Percentiles rank a stretch among this genome's conserved stretches.
Evolutionary conservation across 2,797 vertebrate species (phyloP).

Genomic region (Otus scops): DNA sequence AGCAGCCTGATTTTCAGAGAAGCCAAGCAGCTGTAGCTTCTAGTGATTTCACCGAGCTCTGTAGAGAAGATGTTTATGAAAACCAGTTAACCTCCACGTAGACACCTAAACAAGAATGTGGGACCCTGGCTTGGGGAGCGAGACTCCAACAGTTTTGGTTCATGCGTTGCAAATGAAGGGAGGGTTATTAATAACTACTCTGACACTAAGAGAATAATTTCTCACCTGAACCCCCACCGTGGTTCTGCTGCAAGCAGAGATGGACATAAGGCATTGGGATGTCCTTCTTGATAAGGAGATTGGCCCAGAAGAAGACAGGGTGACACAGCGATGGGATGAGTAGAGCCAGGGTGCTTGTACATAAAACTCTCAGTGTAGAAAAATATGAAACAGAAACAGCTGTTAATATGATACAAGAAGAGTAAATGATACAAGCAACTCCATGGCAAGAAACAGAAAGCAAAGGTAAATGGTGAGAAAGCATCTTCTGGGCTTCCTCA

Average conservation of each 20-base stretch:
- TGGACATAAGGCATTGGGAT: not conserved
- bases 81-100: not conserved
- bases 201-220: not conserved
- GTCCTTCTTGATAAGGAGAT: not conserved
- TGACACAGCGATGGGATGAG: not conserved
- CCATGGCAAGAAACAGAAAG: not conserved
- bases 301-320: not conserved
- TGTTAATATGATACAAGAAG: not conserved
- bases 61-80: not conserved
- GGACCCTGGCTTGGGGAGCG: not conserved
- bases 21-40: not conserved
- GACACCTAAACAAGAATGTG: too few relatives aligned
- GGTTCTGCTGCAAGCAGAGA: not conserved
- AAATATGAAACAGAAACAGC: not conserved
- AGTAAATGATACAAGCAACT: not conserved
- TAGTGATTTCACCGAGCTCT: not conserved
- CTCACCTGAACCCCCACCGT: not conserved
- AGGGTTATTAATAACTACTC: too few relatives aligned
- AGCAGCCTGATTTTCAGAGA: not conserved
- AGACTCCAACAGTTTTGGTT: too few relatives aligned
- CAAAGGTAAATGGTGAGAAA: not conserved
- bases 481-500: not conserved
- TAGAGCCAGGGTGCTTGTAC: too few relatives aligned
- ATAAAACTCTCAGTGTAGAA: not conserved
- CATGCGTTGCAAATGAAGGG: not conserved